Evolutionary conservation across 2,888 invertebrate genomes (phyloP), one percentile per base, ranked within the genome.

Genomic region (Cepaea hortensis): DNA sequence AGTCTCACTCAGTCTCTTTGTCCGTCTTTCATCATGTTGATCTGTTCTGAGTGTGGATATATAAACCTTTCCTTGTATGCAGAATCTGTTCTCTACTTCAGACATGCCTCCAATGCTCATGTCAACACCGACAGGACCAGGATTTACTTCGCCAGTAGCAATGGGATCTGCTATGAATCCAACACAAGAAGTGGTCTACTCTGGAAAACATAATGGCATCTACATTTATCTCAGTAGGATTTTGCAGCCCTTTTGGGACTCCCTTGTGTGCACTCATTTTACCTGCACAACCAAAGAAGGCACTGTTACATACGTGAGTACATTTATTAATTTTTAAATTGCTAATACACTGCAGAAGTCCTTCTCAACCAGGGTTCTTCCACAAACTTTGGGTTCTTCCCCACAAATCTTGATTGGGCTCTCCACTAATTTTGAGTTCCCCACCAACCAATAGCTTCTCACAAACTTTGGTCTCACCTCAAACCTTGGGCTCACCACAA

Each of bases 121-220:
- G 68, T 93, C 94, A 3, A 93, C 93, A 4, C 93, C 93, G 46
- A 87, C 20, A 88, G 87, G 13, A 89, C 89, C 48, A 87, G 89
- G 46, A 80, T 88, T 68, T 70, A 88, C 85, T 35, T 62, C 86
- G n/a, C 77, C 75, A 13, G 55, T 88, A 82, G 65, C 85, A 18
- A 82, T 89, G 70, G 87, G 85, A 46, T 87, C 89, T 50, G 88
- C 88, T 13, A 89, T 91, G 15, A 91, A 90, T 48, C 89, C 90
- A 48, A 87, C 89, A 15, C 91, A 91, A 72, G 93, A 94, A 77
- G 90, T 94, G 48, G 90, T 92, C 9, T 95, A 95, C 94, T 97
- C 97, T 0, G 96, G 97, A 0, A 98, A 98, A 93, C 99, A 99
- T 94, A 97, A 98, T 93, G 98, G 98, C 0, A 96, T 99, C 13